Evolutionary conservation across 37 sponge, comb jelly and placozoan species (phyloP).

Genomic region (Mnemiopsis leidyi): DNA sequence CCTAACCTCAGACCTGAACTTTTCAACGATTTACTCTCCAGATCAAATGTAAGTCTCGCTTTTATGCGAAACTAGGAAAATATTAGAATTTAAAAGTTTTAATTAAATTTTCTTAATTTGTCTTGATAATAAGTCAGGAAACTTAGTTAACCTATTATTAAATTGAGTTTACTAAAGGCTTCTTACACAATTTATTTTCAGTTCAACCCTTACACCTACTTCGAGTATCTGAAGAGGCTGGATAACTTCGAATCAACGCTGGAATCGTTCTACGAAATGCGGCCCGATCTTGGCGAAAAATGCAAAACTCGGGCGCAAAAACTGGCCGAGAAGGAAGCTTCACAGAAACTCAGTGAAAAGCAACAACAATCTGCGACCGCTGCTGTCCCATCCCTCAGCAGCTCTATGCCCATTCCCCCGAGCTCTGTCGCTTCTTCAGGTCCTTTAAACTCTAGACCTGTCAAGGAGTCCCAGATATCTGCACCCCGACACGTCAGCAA

Average conservation of each 20-base stretch:
- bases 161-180: no score
- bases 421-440: not conserved
- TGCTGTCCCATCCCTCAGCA: not conserved
- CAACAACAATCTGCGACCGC: not conserved
- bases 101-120: no score
- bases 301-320: conserved; percentile 54
- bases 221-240: conserved; percentile 33
- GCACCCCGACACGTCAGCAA: not conserved
- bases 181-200: conserved; percentile 9
- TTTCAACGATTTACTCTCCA: conserved; percentile 26
- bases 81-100: no score
- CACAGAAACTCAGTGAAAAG: not conserved
- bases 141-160: no score
- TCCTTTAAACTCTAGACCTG: not conserved
- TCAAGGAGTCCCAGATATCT: not conserved
- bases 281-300: conserved; percentile 6
- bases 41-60: conserved; percentile 53
- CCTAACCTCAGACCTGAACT: conserved; percentile 46
- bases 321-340: conserved; percentile 16
- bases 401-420: not conserved
- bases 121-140: no score
- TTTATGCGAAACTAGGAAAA: no score
- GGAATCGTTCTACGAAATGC: conserved; percentile 22
- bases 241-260: conserved; percentile 48
- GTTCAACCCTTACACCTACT: conserved; percentile 66